phyloP scores from a whole-genome alignment of 1,140 invertebrate species.

The Atta cephalotes region DNA sequence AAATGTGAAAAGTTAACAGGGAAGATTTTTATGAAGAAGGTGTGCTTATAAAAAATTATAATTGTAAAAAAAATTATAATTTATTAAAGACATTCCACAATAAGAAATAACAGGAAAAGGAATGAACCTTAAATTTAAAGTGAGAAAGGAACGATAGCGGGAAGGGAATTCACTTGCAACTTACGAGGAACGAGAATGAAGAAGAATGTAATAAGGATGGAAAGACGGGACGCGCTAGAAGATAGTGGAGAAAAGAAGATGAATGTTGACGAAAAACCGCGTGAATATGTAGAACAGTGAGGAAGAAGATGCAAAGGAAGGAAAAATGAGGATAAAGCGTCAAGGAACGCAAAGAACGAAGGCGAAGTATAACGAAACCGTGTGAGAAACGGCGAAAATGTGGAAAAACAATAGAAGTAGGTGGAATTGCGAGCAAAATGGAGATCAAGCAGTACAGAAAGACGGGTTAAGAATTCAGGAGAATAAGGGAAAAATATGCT shows the following conservation, averaged over 20 bases:
- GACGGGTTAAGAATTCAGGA: slow-evolving; percentile 38
- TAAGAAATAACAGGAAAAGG: slow-evolving; percentile 2
- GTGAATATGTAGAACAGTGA: slow-evolving; percentile 20
- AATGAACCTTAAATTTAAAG: slow-evolving; percentile 38
- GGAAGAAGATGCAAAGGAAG: slow-evolving; percentile 38
- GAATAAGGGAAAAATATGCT: slow-evolving; percentile 12
- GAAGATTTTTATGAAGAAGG: background rate
- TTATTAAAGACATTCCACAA: slow-evolving; percentile 27
- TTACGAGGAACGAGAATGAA: slow-evolving; percentile 36
- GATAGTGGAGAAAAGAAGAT: slow-evolving; percentile 54
- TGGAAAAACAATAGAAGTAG: slow-evolving; percentile 32
- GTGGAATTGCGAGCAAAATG: slow-evolving; percentile 26
- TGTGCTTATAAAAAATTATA: background rate
- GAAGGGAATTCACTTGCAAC: slow-evolving; percentile 44
- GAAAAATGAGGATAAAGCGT: slow-evolving; percentile 1
- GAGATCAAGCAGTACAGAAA: slow-evolving; percentile 28
- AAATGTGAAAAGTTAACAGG: background rate
- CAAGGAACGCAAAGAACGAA: slow-evolving; percentile 25
- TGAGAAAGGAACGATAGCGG: background rate
- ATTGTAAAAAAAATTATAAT: background rate
- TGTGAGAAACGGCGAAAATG: slow-evolving; percentile 21
- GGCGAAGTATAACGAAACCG: background rate
- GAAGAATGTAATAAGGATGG: slow-evolving; percentile 43
- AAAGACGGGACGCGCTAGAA: background rate
- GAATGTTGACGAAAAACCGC: slow-evolving; percentile 52